phyloP scores from a whole-genome alignment of 2,113 vertebrate genomes.

The Mormoops blainvillei region DNA sequence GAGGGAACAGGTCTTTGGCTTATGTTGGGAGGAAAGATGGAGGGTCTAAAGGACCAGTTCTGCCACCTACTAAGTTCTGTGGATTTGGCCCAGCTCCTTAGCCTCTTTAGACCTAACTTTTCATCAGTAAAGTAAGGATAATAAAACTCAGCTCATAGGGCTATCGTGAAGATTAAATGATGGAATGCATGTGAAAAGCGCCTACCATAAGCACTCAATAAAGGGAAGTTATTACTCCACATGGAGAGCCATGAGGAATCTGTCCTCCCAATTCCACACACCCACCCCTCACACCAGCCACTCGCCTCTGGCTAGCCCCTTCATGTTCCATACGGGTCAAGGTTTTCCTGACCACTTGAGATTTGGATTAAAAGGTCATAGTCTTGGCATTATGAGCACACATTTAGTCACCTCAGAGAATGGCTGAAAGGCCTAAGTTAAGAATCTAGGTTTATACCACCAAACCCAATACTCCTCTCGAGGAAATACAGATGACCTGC shows the following conservation, averaged over 20 bases:
- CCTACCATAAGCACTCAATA: background rate
- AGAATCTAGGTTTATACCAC: background rate
- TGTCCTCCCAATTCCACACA: background rate
- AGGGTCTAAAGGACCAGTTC: background rate
- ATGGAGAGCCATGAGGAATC: background rate
- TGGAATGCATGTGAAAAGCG: background rate
- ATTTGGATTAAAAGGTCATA: background rate
- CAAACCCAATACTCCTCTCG: background rate
- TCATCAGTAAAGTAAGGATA: background rate
- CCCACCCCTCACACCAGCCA: background rate
- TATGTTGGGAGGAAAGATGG: background rate
- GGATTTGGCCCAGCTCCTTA: background rate
- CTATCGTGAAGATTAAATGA: background rate
- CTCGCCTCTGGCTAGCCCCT: background rate
- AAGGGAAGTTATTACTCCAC: background rate
- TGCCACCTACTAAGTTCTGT: background rate
- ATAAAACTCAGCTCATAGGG: background rate
- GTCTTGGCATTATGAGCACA: constrained; percentile 52
- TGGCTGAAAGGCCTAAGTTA: constrained; percentile 39
- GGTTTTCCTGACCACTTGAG: background rate
- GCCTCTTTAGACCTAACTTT: background rate
- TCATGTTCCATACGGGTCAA: background rate
- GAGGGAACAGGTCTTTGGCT: background rate
- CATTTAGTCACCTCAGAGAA: constrained; percentile 63
- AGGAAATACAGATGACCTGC: background rate